A percentile compares a stretch with the other conserved stretches of the same genome.
Conservation (phyloP, 64 coral and sea anemone species). For the Montipora efflorescens region DNA sequence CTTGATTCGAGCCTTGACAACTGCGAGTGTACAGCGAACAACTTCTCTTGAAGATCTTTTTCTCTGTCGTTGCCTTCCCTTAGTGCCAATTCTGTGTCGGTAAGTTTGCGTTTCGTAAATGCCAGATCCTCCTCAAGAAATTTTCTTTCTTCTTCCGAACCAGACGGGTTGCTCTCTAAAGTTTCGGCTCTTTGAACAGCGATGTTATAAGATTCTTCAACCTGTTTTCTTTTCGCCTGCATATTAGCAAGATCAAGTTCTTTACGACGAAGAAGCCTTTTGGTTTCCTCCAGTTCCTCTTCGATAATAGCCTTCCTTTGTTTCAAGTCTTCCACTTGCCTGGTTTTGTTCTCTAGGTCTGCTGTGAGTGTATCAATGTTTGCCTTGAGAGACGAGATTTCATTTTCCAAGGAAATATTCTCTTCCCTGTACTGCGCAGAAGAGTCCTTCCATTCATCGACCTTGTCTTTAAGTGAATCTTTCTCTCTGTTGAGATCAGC, state of each 20-base stretch:
- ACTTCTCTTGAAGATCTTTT: conserved; percentile 76
- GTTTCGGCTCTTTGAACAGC: conserved; percentile 65
- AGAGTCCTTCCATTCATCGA: conserved; percentile 86
- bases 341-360: conserved; percentile 70
- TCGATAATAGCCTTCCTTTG: conserved; percentile 65
- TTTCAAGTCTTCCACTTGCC: conserved; percentile 79
- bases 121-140: conserved; percentile 86
- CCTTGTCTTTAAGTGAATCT: conserved; percentile 79
- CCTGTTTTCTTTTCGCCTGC: conserved; percentile 59
- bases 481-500: conserved; percentile 82
- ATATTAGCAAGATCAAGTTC: conserved; percentile 72
- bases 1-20: conserved; percentile 87
- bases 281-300: conserved; percentile 75
- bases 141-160: conserved; percentile 44
- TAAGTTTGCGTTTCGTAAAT: conserved; percentile 72
- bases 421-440: conserved; percentile 74
- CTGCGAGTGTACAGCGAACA: conserved; percentile 77
- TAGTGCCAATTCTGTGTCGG: conserved; percentile 75
- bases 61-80: conserved; percentile 74
- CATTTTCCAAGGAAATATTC: conserved; percentile 62
- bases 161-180: conserved; percentile 46
- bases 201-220: conserved; percentile 47
- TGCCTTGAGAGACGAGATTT: conserved; percentile 72
- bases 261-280: conserved; percentile 72
- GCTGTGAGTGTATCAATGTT: conserved; percentile 50